A percentile compares a stretch with the other conserved stretches of the same genome.
Conservation (phyloP, 2,888 invertebrate species). For the Chrysotoxum bicinctum region DNA sequence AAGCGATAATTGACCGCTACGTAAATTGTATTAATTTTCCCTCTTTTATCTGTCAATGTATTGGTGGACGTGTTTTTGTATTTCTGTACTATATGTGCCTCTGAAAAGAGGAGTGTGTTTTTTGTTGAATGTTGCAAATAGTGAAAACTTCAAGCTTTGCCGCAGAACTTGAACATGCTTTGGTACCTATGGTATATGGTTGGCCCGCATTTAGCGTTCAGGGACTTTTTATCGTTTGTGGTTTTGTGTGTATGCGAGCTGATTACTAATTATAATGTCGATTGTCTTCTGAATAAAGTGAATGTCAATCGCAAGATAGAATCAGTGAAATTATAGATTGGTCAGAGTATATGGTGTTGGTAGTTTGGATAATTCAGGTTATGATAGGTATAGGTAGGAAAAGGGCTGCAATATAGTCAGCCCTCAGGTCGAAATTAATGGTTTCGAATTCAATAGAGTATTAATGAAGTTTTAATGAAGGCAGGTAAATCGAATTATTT, state of each 20-base stretch:
- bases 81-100: background rate
- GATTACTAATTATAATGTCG: slow-evolving; percentile 72
- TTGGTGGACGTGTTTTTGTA: slow-evolving; percentile 10
- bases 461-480: background rate
- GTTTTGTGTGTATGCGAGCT: slow-evolving; percentile 50
- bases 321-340: slow-evolving; percentile 33
- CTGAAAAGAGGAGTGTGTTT: background rate
- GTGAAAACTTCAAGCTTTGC: slow-evolving; percentile 22
- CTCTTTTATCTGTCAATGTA: slow-evolving; percentile 31
- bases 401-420: background rate
- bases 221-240: slow-evolving; percentile 28
- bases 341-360: background rate
- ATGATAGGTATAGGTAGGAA: background rate
- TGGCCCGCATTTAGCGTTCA: background rate
- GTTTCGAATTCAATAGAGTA: background rate
- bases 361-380: background rate
- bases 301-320: slow-evolving; percentile 64
- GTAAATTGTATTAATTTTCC: slow-evolving; percentile 72
- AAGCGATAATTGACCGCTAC: slow-evolving; percentile 73
- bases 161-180: slow-evolving; percentile 24
- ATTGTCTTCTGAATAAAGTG: slow-evolving; percentile 68
- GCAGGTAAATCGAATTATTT: background rate
- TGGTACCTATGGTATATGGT: background rate
- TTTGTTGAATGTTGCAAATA: slow-evolving; percentile 2
- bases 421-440: background rate